Evolutionary conservation across 2,888 invertebrate species (phyloP).

Genomic region (Scaptomyza caliginosa): DNA sequence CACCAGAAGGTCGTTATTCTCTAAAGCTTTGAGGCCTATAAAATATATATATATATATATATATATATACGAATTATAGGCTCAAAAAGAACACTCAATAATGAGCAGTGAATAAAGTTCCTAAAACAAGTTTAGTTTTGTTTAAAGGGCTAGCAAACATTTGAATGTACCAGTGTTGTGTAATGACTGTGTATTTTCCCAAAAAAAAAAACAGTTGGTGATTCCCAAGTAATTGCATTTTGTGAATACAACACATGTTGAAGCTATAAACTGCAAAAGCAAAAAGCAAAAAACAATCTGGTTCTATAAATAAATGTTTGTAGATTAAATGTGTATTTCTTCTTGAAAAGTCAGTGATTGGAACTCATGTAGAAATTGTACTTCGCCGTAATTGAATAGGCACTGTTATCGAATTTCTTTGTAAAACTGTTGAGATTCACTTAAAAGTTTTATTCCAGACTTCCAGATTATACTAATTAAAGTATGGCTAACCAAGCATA

Average conservation of each 20-base stretch:
- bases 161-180: neutral
- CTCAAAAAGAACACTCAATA: constrained; percentile 19
- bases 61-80: neutral
- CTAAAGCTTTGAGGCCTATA: constrained; percentile 25
- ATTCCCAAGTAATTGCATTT: neutral
- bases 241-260: neutral
- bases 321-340: neutral
- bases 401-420: neutral
- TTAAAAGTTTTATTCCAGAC: neutral
- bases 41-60: constrained; percentile 2
- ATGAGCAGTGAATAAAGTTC: neutral
- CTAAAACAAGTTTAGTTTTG: neutral
- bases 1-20: constrained; percentile 34
- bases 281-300: neutral
- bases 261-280: neutral
- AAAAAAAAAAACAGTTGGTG: neutral
- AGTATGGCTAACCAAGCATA: neutral
- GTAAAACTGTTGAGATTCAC: neutral
- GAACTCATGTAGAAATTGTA: no score
- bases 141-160: neutral
- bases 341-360: neutral
- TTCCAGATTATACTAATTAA: neutral
- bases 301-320: neutral
- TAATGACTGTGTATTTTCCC: neutral
- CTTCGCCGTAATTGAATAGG: neutral